Conservation (phyloP, 2,113 vertebrate species). For the Phocoena phocoena region DNA sequence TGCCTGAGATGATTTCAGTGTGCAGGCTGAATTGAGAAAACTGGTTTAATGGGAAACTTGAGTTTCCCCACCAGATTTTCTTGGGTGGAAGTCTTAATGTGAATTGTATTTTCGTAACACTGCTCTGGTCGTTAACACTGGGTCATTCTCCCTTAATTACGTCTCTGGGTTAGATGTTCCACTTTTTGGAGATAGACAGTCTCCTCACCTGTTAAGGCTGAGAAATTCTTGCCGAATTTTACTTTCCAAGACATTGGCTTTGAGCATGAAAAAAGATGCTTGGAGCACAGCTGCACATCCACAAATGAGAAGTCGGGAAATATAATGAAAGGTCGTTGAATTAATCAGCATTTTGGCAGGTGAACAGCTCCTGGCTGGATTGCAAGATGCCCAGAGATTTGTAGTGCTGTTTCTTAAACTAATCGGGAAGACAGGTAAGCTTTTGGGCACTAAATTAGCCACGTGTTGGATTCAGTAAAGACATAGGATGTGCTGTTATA, state of each 20-base stretch:
- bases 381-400: neutral
- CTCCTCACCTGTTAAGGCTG: neutral
- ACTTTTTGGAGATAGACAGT: neutral
- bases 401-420: neutral
- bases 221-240: slow-evolving; percentile 7
- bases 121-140: neutral
- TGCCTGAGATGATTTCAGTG: neutral
- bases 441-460: neutral
- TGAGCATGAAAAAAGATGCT: neutral
- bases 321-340: neutral
- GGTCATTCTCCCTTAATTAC: neutral
- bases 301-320: neutral
- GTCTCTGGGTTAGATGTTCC: neutral
- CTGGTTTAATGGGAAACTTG: neutral
- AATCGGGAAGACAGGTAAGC: neutral
- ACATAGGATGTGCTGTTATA: neutral
- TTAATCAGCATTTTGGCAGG: slow-evolving; percentile 21
- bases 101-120: neutral
- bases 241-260: neutral
- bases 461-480: neutral
- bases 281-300: neutral
- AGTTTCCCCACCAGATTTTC: neutral
- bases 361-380: neutral
- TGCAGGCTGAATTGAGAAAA: neutral
- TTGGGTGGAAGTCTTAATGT: neutral